Percentiles rank a stretch among this genome's conserved stretches.
phyloP scores from a whole-genome alignment of 2,113 vertebrate genomes.

The Hypocryptadius cinnamomeus region DNA sequence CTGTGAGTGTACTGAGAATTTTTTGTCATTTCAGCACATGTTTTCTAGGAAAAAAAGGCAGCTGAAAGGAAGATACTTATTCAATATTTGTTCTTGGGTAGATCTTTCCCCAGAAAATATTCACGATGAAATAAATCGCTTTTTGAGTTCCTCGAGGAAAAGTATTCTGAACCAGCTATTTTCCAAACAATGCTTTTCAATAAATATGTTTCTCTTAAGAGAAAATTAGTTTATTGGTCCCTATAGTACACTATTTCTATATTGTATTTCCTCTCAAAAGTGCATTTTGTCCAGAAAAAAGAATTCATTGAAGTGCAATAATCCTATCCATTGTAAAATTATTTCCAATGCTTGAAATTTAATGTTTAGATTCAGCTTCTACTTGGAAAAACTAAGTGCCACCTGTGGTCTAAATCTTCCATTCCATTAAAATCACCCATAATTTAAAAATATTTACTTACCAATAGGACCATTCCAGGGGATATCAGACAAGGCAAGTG shows the following conservation, averaged over 20 bases:
- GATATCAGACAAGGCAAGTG: slow-evolving; percentile 93
- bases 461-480: slow-evolving; percentile 96
- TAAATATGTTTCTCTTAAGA: neutral
- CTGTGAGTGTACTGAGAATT: neutral
- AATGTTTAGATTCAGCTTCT: neutral
- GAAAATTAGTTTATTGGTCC: neutral
- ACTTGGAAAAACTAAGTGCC: neutral
- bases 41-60: neutral
- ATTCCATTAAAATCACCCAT: neutral
- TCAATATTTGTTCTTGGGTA: neutral
- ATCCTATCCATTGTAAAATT: neutral
- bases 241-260: neutral
- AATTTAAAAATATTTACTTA: slow-evolving; percentile 55
- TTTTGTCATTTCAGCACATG: neutral
- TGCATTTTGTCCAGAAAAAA: neutral
- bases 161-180: neutral
- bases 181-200: neutral
- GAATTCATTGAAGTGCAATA: neutral
- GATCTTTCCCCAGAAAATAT: neutral
- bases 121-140: neutral
- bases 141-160: neutral
- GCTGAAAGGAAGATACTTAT: neutral
- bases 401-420: neutral
- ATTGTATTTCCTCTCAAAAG: neutral
- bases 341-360: neutral